phyloP scores from a whole-genome alignment of 2,888 invertebrate genomes.

The Dolomedes plantarius region DNA sequence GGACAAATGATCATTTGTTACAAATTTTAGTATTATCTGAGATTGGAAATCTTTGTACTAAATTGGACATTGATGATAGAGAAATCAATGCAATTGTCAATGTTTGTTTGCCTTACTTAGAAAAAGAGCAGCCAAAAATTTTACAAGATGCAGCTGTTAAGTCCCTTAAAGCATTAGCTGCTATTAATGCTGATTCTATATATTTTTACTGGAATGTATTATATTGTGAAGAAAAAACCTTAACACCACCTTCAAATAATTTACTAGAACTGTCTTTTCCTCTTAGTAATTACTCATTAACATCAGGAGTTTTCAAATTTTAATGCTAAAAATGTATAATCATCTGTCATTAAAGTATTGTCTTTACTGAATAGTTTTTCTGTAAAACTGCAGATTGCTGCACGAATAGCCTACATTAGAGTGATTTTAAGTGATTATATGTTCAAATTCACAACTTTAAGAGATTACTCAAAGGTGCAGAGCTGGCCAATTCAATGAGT shows the following conservation, averaged over 20 bases:
- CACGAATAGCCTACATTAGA: too few species aligned
- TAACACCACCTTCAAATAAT: slow-evolving; percentile 32
- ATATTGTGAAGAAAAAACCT: not conserved
- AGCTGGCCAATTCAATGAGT: too few species aligned
- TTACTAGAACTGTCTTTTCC: slow-evolving; percentile 37
- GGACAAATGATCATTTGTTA: slow-evolving; percentile 33
- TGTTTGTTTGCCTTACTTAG: slow-evolving; percentile 51
- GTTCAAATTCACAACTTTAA: too few species aligned
- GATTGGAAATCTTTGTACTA: slow-evolving; percentile 37
- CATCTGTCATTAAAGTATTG: too few species aligned
- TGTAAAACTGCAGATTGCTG: too few species aligned
- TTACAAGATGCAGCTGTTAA: slow-evolving; percentile 48
- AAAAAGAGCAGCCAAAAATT: slow-evolving; percentile 36
- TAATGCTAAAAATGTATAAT: too few species aligned
- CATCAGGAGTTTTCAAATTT: too few species aligned
- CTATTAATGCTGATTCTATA: slow-evolving; percentile 47
- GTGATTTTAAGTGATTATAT: too few species aligned
- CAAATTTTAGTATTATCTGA: slow-evolving; percentile 38
- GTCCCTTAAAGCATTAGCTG: slow-evolving; percentile 30
- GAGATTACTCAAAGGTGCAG: too few species aligned
- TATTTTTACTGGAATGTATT: slow-evolving; percentile 46
- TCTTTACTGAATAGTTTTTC: too few species aligned
- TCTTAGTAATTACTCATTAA: not conserved
- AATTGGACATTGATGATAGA: slow-evolving; percentile 35
- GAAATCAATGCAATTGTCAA: slow-evolving; percentile 32